phyloP scores from a whole-genome alignment of 2,888 invertebrate species.

The Scelioninae gen. 2 region DNA sequence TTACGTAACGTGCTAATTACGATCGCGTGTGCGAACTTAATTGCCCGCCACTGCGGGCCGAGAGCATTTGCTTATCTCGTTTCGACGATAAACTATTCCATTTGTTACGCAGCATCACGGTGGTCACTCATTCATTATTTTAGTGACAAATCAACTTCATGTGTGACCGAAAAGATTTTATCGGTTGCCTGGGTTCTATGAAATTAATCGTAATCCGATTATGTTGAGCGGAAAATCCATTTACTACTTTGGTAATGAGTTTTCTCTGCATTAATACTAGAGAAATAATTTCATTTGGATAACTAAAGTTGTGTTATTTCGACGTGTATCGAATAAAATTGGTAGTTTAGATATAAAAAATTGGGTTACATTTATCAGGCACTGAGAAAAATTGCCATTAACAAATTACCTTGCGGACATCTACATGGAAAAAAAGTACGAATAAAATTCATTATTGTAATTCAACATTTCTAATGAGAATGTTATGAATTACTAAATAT shows the following conservation, averaged over 20 bases:
- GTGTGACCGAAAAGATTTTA: constrained; percentile 27
- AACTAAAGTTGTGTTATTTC: too few relatives aligned
- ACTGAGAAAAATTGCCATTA: too few relatives aligned
- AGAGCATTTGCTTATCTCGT: constrained; percentile 50
- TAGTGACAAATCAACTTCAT: constrained; percentile 26
- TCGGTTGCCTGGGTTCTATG: constrained; percentile 10
- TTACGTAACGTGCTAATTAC: constrained; percentile 55
- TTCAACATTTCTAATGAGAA: too few relatives aligned
- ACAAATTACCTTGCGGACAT: too few relatives aligned
- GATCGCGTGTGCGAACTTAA: constrained; percentile 53
- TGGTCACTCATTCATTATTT: constrained; percentile 20
- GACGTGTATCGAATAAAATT: too few relatives aligned
- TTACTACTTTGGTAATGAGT: neutral
- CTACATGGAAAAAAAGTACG: too few relatives aligned
- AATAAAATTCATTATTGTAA: too few relatives aligned
- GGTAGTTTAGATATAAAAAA: too few relatives aligned
- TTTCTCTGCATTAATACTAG: too few relatives aligned
- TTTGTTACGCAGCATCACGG: constrained; percentile 31
- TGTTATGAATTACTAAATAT: too few relatives aligned
- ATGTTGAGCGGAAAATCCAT: constrained; percentile 25
- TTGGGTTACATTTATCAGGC: too few relatives aligned
- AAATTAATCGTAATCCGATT: constrained; percentile 25
- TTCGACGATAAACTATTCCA: constrained; percentile 39
- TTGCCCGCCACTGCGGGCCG: constrained; percentile 12
- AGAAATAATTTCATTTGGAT: too few relatives aligned